phyloP scores from a whole-genome alignment of 1,140 invertebrate genomes.

The Paralvinella palmiformis region DNA sequence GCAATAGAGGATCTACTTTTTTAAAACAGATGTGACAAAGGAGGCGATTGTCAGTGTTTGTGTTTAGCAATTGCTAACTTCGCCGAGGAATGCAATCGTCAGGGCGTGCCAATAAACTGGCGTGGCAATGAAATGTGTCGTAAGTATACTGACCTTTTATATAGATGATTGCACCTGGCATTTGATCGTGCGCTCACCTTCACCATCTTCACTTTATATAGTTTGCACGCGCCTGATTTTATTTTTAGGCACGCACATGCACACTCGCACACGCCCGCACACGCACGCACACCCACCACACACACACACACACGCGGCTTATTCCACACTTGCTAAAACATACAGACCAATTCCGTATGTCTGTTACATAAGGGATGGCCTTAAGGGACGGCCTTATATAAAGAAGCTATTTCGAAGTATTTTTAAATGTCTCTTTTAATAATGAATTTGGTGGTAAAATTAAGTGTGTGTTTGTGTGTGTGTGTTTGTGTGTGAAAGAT shows the following conservation, averaged over 20 bases:
- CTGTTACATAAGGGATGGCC: too few relatives aligned
- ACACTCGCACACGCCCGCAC: too few relatives aligned
- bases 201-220: too few relatives aligned
- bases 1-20: not conserved
- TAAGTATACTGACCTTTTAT: slow-evolving; percentile 45
- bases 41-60: slow-evolving; percentile 82
- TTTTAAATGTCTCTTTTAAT: not conserved
- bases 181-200: too few relatives aligned
- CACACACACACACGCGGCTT: not conserved
- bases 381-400: too few relatives aligned
- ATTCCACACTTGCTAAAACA: not conserved
- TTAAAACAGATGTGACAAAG: slow-evolving; percentile 43
- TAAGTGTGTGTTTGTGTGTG: not conserved
- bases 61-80: slow-evolving; percentile 82
- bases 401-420: not conserved
- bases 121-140: slow-evolving; percentile 73
- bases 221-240: too few relatives aligned
- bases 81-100: slow-evolving; percentile 67
- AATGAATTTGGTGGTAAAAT: not conserved
- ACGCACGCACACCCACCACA: too few relatives aligned
- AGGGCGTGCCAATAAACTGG: slow-evolving; percentile 65
- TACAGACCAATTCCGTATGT: too few relatives aligned
- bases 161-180: too few relatives aligned
- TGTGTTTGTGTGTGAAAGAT: not conserved
- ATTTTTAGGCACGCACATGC: too few relatives aligned